Evolutionary conservation across 2,888 invertebrate genomes (phyloP).

Genomic region (Shargacucullia verbasci): DNA sequence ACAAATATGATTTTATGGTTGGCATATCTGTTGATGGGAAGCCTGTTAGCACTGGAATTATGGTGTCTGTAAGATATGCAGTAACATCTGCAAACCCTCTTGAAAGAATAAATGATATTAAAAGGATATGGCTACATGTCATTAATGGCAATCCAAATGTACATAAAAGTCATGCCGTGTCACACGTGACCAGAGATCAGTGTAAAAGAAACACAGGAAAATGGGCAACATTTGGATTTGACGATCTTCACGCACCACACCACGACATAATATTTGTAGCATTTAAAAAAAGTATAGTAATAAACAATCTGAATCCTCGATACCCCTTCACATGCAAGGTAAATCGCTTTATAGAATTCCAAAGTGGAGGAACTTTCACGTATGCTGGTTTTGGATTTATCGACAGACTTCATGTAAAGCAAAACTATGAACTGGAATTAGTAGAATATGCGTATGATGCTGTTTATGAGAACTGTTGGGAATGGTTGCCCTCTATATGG

Average conservation of each 20-base stretch:
- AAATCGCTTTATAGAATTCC: not conserved
- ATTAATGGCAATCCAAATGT: not conserved
- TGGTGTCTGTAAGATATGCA: not conserved
- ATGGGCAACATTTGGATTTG: not conserved
- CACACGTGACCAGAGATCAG: not conserved
- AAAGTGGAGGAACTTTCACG: not conserved
- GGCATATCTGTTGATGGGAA: conserved; percentile 1
- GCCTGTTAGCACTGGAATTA: not conserved
- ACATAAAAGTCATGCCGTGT: not conserved
- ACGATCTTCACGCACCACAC: not conserved
- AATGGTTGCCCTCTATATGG: not conserved
- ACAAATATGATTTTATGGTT: not conserved
- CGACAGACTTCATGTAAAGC: not conserved
- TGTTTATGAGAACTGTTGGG: not conserved
- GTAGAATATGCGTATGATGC: not conserved
- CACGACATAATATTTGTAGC: not conserved
- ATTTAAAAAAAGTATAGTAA: not conserved
- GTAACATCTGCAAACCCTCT: not conserved
- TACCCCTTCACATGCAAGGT: not conserved
- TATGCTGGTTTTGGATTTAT: not conserved
- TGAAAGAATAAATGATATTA: not conserved
- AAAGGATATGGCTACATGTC: not conserved
- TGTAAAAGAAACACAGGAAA: not conserved
- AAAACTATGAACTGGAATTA: not conserved
- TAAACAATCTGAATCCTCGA: not conserved